A percentile compares a stretch with the other conserved stretches of the same genome.
Conservation (phyloP, 2,113 vertebrate genomes). For the Connochaetes taurinus region DNA sequence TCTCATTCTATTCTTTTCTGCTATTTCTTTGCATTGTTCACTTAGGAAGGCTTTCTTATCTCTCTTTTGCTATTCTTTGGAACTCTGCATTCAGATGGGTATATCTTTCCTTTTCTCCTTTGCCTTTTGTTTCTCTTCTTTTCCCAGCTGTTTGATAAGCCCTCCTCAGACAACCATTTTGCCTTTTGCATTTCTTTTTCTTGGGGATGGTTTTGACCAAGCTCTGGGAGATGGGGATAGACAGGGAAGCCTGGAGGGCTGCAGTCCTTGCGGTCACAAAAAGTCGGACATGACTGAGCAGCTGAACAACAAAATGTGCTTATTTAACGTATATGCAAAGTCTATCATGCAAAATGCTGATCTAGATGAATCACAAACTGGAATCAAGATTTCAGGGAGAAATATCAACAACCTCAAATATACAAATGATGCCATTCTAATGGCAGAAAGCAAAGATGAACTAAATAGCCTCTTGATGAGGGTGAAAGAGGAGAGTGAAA, state of each 20-base stretch:
- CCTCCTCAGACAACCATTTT: not conserved
- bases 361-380: not conserved
- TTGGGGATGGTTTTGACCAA: not conserved
- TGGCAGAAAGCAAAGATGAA: not conserved
- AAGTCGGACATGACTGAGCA: not conserved
- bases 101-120: not conserved
- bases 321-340: not conserved
- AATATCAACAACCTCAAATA: not conserved
- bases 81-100: not conserved
- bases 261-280: rapidly evolving
- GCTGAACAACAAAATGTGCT: not conserved
- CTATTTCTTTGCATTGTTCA: not conserved
- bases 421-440: not conserved
- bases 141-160: not conserved
- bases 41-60: not conserved
- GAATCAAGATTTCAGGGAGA: not conserved
- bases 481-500: not conserved
- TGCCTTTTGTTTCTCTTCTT: not conserved
- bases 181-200: not conserved
- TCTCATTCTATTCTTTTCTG: not conserved
- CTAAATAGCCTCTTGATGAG: not conserved
- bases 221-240: not conserved
- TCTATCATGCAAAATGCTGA: not conserved
- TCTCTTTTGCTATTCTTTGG: not conserved
- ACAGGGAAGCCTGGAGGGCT: not conserved